phyloP scores from a whole-genome alignment of 2,113 vertebrate genomes.

The Brachionichthys hirsutus region DNA sequence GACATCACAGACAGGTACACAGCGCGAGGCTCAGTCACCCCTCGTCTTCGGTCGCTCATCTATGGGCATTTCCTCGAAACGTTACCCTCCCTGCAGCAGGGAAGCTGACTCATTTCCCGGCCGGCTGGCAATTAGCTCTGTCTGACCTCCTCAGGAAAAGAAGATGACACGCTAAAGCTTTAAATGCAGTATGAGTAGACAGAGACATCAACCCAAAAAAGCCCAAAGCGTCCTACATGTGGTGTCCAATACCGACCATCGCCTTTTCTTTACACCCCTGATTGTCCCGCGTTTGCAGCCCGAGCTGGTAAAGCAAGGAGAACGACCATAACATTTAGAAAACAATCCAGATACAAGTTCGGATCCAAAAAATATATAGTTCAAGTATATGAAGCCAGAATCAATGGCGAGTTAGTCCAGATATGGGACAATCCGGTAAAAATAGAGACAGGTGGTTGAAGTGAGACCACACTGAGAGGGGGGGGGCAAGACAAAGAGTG shows the following conservation, averaged over 20 bases:
- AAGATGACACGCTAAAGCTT: conserved; percentile 14
- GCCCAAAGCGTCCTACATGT: no score
- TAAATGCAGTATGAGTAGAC: not conserved
- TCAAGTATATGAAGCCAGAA: conserved; percentile 26
- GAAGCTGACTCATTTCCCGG: conserved; percentile 65
- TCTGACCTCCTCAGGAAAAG: conserved; percentile 31
- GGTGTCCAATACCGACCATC: not conserved
- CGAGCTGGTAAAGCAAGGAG: not conserved
- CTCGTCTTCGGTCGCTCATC: conserved; percentile 45
- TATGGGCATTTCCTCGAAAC: conserved; percentile 62
- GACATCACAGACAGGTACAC: conserved; percentile 27
- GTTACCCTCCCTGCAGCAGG: conserved; percentile 43
- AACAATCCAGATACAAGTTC: no score
- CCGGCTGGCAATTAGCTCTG: conserved; percentile 58
- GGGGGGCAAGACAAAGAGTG: conserved; percentile 43
- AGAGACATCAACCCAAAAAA: not conserved
- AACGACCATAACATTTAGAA: no score
- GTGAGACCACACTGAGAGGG: conserved; percentile 55
- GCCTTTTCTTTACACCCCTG: not conserved
- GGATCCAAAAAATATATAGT: no score
- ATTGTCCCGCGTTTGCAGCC: conserved; percentile 2
- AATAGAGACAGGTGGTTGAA: conserved; percentile 41
- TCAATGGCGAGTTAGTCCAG: conserved; percentile 34
- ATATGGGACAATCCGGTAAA: conserved; percentile 20
- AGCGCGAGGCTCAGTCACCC: conserved; percentile 33